Conservation (phyloP, 2,113 vertebrate genomes). For the Capreolus pygargus region DNA sequence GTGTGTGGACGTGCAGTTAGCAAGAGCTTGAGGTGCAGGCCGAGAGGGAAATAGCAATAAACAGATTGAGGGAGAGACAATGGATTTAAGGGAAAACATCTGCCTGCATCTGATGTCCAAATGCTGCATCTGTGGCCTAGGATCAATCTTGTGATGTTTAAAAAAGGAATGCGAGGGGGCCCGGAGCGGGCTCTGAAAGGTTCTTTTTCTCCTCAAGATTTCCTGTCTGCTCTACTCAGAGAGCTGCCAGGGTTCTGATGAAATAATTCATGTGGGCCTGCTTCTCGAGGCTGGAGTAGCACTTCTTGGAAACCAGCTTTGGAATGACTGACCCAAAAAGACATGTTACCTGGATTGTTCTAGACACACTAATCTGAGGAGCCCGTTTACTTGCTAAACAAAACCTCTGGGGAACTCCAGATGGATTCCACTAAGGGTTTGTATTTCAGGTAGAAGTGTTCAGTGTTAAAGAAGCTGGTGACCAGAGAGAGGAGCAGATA, state of each 20-base stretch:
- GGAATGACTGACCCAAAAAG: not conserved
- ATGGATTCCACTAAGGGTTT: not conserved
- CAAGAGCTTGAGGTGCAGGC: conserved; percentile 61
- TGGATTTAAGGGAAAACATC: conserved; percentile 72
- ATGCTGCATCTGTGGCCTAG: conserved; percentile 55
- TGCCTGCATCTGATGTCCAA: conserved; percentile 65
- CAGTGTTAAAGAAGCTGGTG: not conserved
- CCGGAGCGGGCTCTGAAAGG: not conserved
- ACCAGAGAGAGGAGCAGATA: not conserved
- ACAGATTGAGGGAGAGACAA: conserved; percentile 70
- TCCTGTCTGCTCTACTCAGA: conserved; percentile 36
- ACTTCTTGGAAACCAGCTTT: not conserved
- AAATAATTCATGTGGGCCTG: not conserved
- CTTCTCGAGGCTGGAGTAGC: not conserved
- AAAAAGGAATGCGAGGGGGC: conserved; percentile 53
- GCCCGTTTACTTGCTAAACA: not conserved
- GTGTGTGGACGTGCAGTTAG: not conserved
- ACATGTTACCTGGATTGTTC: not conserved
- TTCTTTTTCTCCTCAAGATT: conserved; percentile 36
- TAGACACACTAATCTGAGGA: not conserved
- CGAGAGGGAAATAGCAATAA: conserved; percentile 66
- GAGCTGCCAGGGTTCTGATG: conserved; percentile 13
- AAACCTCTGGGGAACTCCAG: not conserved
- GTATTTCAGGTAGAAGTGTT: not conserved
- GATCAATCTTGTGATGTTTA: conserved; percentile 56